These are phyloP conservation scores for Pitta sordida DNA, from an alignment of 2,113 vertebrate species.

Conservation along the genomic window DNA sequence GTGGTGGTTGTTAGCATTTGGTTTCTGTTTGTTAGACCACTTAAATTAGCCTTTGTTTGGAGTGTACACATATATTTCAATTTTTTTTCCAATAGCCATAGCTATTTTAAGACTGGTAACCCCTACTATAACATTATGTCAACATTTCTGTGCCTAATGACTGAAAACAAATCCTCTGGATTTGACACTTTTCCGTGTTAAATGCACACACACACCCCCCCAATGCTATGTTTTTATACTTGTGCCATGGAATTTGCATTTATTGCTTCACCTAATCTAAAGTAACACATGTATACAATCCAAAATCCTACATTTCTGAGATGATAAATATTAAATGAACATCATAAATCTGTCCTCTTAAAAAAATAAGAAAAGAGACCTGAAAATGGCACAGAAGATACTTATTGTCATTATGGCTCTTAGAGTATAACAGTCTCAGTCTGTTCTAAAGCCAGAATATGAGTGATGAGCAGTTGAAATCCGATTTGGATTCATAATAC, in stretches of 20 bases:
- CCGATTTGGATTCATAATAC: conserved; percentile 75
- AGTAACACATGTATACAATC: not conserved
- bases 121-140: not conserved
- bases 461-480: conserved; percentile 70
- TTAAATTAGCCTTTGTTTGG: not conserved
- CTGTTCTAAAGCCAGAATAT: conserved; percentile 61
- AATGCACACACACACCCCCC: not conserved
- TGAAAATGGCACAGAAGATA: conserved; percentile 42
- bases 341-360: conserved; percentile 39
- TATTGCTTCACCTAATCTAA: not conserved
- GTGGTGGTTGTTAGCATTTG: not conserved
- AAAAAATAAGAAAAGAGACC: not conserved
- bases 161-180: not conserved
- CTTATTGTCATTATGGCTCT: conserved; percentile 56
- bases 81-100: not conserved
- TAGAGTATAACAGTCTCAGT: conserved; percentile 31
- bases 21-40: not conserved
- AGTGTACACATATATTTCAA: not conserved
- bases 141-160: not conserved
- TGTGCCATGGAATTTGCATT: not conserved
- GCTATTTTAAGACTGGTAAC: not conserved
- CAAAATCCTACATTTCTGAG: conserved; percentile 7
- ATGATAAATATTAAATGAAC: conserved; percentile 37
- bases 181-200: not conserved
- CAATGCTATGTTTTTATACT: not conserved